These are phyloP conservation scores for Choloepus didactylus DNA, from an alignment of 2,797 vertebrate species.

Conservation along the genomic window DNA sequence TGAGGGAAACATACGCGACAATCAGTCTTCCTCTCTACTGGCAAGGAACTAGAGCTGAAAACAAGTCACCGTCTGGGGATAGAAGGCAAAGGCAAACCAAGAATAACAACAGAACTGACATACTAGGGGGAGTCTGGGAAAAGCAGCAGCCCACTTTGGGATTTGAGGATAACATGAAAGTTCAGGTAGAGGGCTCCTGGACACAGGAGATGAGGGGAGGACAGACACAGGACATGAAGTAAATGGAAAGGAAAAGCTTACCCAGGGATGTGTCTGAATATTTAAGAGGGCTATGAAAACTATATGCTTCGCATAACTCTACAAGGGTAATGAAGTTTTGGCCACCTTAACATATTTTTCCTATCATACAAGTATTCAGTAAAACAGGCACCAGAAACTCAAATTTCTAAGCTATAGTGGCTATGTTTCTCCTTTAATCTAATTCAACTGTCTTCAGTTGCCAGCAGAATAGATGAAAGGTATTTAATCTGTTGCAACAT, in stretches of 20 bases:
- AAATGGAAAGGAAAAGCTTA: background rate
- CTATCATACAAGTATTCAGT: slow-evolving; percentile 10
- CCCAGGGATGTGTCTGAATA: background rate
- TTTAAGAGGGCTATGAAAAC: background rate
- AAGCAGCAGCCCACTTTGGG: background rate
- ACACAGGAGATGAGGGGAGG: background rate
- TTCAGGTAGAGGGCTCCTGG: background rate
- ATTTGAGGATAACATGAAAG: background rate
- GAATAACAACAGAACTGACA: background rate
- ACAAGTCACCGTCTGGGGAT: background rate
- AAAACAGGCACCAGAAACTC: slow-evolving; percentile 29
- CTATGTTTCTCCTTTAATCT: background rate
- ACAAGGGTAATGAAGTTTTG: background rate
- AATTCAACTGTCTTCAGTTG: background rate
- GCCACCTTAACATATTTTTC: background rate
- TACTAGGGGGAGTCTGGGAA: too few species aligned
- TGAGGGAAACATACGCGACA: background rate
- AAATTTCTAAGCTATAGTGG: background rate
- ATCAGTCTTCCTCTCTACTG: background rate
- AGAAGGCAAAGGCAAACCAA: background rate
- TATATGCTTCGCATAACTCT: background rate
- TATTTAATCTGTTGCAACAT: background rate
- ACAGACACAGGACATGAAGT: background rate
- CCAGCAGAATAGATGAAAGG: background rate
- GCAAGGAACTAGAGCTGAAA: background rate